Percentiles rank a stretch among this genome's conserved stretches.
phyloP scores from a whole-genome alignment of 2,797 vertebrate species.

The Momotus momota region DNA sequence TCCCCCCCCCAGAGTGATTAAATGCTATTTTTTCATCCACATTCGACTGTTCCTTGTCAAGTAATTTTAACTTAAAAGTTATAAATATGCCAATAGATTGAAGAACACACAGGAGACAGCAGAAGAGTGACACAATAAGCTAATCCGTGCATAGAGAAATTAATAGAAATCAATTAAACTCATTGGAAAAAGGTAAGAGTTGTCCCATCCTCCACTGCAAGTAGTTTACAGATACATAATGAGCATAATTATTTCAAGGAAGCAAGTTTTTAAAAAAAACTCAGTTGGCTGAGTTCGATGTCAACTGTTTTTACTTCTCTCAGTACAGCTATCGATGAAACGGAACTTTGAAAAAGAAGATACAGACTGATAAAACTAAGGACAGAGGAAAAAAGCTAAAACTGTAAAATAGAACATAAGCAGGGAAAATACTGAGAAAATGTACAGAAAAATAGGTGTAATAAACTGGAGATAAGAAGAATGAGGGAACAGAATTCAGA shows the following conservation, averaged over 20 bases:
- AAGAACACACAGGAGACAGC: background rate
- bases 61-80: background rate
- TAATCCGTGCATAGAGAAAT: background rate
- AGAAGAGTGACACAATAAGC: background rate
- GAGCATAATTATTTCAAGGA: background rate
- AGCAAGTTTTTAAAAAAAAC: background rate
- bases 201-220: background rate
- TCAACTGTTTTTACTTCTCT: background rate
- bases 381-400: background rate
- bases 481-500: background rate
- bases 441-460: background rate
- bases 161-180: conserved; percentile 11
- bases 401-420: background rate
- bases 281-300: background rate
- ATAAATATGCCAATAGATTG: background rate
- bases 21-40: background rate
- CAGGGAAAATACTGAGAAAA: background rate
- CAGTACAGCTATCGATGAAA: background rate
- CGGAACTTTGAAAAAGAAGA: background rate
- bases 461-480: background rate
- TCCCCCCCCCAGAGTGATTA: background rate
- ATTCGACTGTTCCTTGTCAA: background rate
- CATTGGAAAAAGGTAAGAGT: background rate
- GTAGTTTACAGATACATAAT: conserved; percentile 5
- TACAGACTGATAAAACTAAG: background rate